These are phyloP conservation scores for Suricata suricatta DNA, from an alignment of 2,113 vertebrate species.

Conservation along the genomic window DNA sequence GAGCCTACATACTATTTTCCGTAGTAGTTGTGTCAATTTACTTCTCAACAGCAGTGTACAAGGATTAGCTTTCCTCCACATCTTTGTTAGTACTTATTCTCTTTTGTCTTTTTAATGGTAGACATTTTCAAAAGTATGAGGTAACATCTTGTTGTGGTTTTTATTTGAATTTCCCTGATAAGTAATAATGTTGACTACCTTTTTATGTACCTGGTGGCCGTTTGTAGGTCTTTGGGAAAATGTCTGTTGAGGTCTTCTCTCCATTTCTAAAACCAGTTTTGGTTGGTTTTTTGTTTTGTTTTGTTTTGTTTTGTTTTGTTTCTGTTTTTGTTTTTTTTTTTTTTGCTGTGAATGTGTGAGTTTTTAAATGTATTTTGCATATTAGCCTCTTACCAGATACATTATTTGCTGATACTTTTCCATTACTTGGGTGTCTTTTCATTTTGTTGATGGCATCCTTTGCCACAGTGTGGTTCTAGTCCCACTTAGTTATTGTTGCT, in stretches of 20 bases:
- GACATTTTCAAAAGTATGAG: neutral
- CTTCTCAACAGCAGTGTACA: neutral
- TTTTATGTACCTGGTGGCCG: neutral
- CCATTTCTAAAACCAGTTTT: neutral
- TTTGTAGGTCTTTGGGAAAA: neutral
- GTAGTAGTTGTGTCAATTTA: neutral
- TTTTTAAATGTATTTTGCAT: neutral
- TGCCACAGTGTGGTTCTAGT: neutral
- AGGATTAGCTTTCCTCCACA: neutral
- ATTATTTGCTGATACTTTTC: neutral
- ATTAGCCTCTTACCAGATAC: neutral
- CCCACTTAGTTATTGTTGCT: neutral
- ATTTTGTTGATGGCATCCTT: neutral
- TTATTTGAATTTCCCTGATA: neutral
- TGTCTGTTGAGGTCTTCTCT: neutral
- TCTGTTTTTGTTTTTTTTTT: neutral
- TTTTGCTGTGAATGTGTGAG: neutral
- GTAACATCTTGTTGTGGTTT: neutral
- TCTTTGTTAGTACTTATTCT: neutral
- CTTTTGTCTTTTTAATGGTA: neutral
- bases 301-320: too few species aligned
- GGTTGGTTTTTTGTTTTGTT: too few species aligned
- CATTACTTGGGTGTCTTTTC: neutral
- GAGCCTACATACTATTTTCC: neutral
- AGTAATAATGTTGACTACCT: neutral